A percentile compares a stretch with the other conserved stretches of the same genome.
These are phyloP conservation scores for Andricus curvator DNA, from an alignment of 2,888 invertebrate species.

Conservation along the genomic window DNA sequence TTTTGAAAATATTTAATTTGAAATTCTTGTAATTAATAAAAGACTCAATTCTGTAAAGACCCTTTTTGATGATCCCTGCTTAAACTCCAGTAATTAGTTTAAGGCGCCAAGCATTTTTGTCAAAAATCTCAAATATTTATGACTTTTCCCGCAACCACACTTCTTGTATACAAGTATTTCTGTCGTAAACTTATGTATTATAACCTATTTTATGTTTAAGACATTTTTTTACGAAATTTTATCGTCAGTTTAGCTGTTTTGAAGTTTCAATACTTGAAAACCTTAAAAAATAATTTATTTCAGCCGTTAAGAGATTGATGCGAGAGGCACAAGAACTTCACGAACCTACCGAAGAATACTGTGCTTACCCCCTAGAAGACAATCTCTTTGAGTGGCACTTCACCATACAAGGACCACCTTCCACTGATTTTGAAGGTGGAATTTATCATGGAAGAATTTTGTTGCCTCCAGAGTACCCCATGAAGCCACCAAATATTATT, in stretches of 20 bases:
- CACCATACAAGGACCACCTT: slow-evolving; percentile 93
- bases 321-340: slow-evolving; percentile 92
- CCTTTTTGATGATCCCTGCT: no score
- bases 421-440: slow-evolving; percentile 93
- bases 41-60: no score
- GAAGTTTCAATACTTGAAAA: neutral
- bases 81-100: no score
- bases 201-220: no score
- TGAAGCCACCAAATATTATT: slow-evolving; percentile 98
- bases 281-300: slow-evolving; percentile 42
- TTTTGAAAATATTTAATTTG: no score
- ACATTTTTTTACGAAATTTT: no score
- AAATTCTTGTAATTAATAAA: no score
- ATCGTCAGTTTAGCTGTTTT: neutral
- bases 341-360: slow-evolving; percentile 93
- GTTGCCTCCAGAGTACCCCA: slow-evolving; percentile 95
- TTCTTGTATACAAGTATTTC: no score
- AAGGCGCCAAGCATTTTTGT: no score
- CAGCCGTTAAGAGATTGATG: slow-evolving; percentile 96
- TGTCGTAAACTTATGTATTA: no score
- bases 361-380: slow-evolving; percentile 94
- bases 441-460: slow-evolving; percentile 95
- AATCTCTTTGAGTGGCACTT: slow-evolving; percentile 99
- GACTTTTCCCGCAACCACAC: no score
- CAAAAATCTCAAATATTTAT: no score